Evolutionary conservation across 2,113 vertebrate genomes (phyloP).

Genomic region (Misgurnus mizolepis): DNA sequence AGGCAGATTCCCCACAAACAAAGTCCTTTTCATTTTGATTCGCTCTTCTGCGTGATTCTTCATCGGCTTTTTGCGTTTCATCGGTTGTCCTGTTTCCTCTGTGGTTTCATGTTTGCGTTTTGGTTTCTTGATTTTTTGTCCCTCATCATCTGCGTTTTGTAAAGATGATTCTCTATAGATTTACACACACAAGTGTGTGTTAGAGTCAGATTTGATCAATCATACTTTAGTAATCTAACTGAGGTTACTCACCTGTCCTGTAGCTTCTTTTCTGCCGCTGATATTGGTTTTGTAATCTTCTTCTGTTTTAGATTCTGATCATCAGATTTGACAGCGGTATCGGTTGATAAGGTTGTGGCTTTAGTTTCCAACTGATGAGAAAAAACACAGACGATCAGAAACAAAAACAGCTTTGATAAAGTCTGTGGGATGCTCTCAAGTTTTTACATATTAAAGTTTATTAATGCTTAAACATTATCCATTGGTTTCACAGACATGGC

Average conservation of each 20-base stretch:
- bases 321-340: slow-evolving; percentile 12
- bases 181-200: neutral
- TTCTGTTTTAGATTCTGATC: slow-evolving; percentile 45
- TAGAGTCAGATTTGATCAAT: neutral
- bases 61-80: slow-evolving; percentile 54
- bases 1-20: slow-evolving; percentile 95
- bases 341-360: slow-evolving; percentile 46
- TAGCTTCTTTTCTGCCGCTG: slow-evolving; percentile 69
- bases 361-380: slow-evolving; percentile 63
- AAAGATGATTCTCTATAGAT: slow-evolving; percentile 79
- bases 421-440: too few relatives aligned
- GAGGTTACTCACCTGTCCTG: slow-evolving; percentile 73
- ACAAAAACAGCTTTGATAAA: too few relatives aligned
- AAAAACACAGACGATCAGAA: neutral
- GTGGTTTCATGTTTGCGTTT: slow-evolving; percentile 60
- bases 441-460: too few relatives aligned
- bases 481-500: too few relatives aligned
- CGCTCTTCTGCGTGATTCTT: slow-evolving; percentile 65
- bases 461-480: too few relatives aligned
- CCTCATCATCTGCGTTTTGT: slow-evolving; percentile 78
- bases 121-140: slow-evolving; percentile 57
- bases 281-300: slow-evolving; percentile 53
- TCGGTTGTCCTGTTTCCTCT: slow-evolving; percentile 42
- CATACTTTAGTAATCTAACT: too few relatives aligned
- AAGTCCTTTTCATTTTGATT: slow-evolving; percentile 78